Evolutionary conservation across 1,140 invertebrate species (phyloP), one percentile per base, ranked within the genome.

Genomic region (Arctopsyche grandis): DNA sequence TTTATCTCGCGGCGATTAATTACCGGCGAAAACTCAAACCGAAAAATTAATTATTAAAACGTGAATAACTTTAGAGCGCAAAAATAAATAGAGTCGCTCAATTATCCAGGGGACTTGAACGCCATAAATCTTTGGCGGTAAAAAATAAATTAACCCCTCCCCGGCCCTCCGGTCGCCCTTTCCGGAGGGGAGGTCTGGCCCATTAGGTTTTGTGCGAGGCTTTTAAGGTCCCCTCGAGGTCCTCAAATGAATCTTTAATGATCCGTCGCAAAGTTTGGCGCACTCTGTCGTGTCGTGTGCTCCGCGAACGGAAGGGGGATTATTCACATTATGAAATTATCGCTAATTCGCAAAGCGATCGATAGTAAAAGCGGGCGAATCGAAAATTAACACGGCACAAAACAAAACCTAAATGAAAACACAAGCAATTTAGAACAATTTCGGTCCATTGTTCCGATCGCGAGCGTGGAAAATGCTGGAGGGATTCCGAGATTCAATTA

Each of bases 41-140:
- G n/a, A 21, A 60, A 60, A 60, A 60, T 60, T 19, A 60, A 60
- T 60, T 60, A 60, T 60, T 60, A 60, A 60, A 60, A 60, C 56
- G 14, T 21, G 56, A 60, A 60, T 60, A 60, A 19, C 16, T 19
- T 9, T 16, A 19, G 16, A 21, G 56, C n/a, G 56, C 29, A 60
- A 60, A 21, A 60, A 60, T 60, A 60, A 60, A 60, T 60, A 60
- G 56, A 60, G 56, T 60, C 56, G 56, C 56, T 60, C 56, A 60
- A 60, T 60, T 60, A 60, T 19, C 14, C 56, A 0, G n/a, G 14
- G 56, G 7, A 21, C 56, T 21, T 60, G 12, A 52, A 12, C 48
- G 48, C 48, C 56, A 60, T 60, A 60, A 60, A 60, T 60, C 56
- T 60, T 60, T 21, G 56, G 56, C 56, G 56, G 56, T 60, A 60